phyloP scores from a whole-genome alignment of 2,888 invertebrate genomes.

The Andrena marginata region DNA sequence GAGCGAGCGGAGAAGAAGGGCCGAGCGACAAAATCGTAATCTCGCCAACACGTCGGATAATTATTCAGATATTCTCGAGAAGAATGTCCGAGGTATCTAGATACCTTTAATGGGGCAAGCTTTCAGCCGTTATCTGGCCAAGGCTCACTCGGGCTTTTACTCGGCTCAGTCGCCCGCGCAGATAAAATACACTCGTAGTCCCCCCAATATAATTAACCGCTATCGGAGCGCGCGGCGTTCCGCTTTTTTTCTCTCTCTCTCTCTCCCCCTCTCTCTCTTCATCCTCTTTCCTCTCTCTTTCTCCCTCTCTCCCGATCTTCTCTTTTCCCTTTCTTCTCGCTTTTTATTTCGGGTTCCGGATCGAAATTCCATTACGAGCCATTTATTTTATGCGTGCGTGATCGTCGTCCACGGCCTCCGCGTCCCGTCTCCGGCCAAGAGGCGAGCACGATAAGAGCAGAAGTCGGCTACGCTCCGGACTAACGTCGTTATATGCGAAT shows the following conservation, averaged over 20 bases:
- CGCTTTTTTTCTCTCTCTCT: conserved; percentile 48
- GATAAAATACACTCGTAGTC: conserved; percentile 79
- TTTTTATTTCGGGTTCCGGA: conserved; percentile 68
- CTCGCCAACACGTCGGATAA: conserved; percentile 81
- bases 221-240: conserved; percentile 69
- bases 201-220: conserved; percentile 77
- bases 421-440: conserved; percentile 48
- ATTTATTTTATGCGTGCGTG: conserved; percentile 78
- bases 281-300: conserved; percentile 55
- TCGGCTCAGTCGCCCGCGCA: conserved; percentile 75
- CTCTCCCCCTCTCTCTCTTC: conserved; percentile 35
- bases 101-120: conserved; percentile 84
- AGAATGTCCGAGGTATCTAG: conserved; percentile 81
- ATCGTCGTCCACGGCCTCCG: conserved; percentile 66
- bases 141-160: conserved; percentile 82
- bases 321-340: conserved; percentile 45
- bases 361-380: conserved; percentile 81
- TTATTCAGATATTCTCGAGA: conserved; percentile 82
- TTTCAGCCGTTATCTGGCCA: conserved; percentile 83
- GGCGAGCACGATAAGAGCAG: conserved; percentile 64
- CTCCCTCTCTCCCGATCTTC: conserved; percentile 50
- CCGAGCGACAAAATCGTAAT: conserved; percentile 78
- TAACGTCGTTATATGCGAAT: conserved; percentile 71
- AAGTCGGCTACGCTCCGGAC: conserved; percentile 53
- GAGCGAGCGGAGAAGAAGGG: conserved; percentile 20